Percentiles rank a stretch among this genome's conserved stretches.
These are phyloP conservation scores for Cinara cedri DNA, from an alignment of 2,888 invertebrate genomes.

Conservation along the genomic window DNA sequence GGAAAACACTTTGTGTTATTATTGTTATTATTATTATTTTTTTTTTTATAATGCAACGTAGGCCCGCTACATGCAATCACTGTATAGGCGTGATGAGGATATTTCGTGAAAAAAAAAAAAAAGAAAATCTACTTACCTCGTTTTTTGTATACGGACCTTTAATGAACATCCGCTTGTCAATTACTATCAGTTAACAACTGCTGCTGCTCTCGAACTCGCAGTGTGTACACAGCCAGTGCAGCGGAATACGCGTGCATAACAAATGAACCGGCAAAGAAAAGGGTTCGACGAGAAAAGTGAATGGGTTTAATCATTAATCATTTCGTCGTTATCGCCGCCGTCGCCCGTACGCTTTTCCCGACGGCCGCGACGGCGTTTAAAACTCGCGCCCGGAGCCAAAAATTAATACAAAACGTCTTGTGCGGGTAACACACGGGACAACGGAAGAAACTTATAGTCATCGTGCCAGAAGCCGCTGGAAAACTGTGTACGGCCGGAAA, in stretches of 20 bases:
- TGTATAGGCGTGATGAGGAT: background rate
- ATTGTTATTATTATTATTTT: no score
- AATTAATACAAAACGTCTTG: slow-evolving; percentile 3
- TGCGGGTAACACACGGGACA: no score
- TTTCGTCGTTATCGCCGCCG: slow-evolving; percentile 24
- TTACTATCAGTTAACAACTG: slow-evolving; percentile 50
- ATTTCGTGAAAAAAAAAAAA: background rate
- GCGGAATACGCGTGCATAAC: slow-evolving; percentile 8
- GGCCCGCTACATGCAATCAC: background rate
- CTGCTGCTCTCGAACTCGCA: slow-evolving; percentile 17
- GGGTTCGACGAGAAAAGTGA: slow-evolving; percentile 43
- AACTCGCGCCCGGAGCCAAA: slow-evolving; percentile 10
- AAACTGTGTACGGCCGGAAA: no score
- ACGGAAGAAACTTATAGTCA: background rate
- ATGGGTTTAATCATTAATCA: slow-evolving; percentile 47
- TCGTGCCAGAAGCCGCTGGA: background rate
- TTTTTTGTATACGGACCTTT: slow-evolving; percentile 42
- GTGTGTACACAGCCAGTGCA: background rate
- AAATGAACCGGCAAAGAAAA: slow-evolving; percentile 48
- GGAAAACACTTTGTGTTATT: no score
- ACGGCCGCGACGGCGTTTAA: background rate
- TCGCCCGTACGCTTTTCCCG: background rate
- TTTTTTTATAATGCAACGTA: background rate
- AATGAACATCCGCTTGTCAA: slow-evolving; percentile 57
- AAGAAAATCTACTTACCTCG: slow-evolving; percentile 6